These are phyloP conservation scores for Drosophila mimetica DNA, from an alignment of 2,888 invertebrate genomes.

Conservation along the genomic window DNA sequence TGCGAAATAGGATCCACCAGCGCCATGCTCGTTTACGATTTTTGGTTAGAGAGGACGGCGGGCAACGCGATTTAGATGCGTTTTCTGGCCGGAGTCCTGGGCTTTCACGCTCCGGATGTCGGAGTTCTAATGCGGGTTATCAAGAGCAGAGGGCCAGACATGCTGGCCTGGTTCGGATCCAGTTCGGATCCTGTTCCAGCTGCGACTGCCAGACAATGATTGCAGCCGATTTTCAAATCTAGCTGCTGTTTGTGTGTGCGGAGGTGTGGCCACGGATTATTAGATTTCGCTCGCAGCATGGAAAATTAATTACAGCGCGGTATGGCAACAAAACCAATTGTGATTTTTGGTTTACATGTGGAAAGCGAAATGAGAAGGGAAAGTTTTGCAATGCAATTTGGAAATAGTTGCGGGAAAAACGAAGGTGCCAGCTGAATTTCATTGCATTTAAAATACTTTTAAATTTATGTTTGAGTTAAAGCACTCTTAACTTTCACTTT, in stretches of 20 bases:
- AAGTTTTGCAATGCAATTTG: background rate
- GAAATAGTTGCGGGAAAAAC: no score
- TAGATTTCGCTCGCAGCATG: slow-evolving; percentile 20
- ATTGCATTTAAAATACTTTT: no score
- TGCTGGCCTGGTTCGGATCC: slow-evolving; percentile 15
- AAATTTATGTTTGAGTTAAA: background rate
- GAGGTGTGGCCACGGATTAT: slow-evolving; percentile 23
- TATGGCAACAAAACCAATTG: slow-evolving; percentile 3
- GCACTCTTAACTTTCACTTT: background rate
- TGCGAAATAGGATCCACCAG: slow-evolving; percentile 30
- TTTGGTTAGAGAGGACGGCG: slow-evolving; percentile 76
- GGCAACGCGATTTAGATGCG: slow-evolving; percentile 58
- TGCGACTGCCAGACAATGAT: slow-evolving; percentile 42
- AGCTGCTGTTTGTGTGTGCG: background rate
- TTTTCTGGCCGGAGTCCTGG: background rate
- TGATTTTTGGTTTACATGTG: background rate
- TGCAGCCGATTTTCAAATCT: slow-evolving; percentile 25
- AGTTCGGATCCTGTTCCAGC: slow-evolving; percentile 21
- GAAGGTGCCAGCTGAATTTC: background rate
- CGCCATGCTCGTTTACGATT: slow-evolving; percentile 59
- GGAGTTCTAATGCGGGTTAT: slow-evolving; percentile 68
- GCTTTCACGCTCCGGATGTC: slow-evolving; percentile 10
- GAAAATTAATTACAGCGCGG: slow-evolving; percentile 36
- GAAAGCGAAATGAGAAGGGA: background rate
- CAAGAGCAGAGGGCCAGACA: slow-evolving; percentile 34